Evolutionary conservation across 2,888 invertebrate genomes (phyloP), one percentile per base, ranked within the genome.

Genomic region (Timandra comae): DNA sequence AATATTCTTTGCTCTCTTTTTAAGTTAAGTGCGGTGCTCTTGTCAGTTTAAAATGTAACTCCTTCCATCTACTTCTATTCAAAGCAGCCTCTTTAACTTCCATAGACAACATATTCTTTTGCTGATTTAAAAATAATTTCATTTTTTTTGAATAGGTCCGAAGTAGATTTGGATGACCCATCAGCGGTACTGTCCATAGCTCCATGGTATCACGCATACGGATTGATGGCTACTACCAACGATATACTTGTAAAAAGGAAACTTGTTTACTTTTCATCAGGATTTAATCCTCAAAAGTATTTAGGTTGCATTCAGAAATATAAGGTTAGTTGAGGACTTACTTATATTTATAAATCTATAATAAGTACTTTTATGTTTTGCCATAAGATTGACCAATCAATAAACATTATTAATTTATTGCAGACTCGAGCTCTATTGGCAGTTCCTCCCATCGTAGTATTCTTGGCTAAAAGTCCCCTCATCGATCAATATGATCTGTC

Each of bases 131-230:
- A n/a, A n/a, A n/a, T n/a, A n/a, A n/a, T n/a, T n/a, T n/a, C n/a
- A n/a, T n/a, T n/a, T n/a, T n/a, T n/a, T 22, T 22, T 8, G 3
- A 22, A 9, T 9, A 5, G 3, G 8, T 22, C 22, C 5, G n/a
- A 2, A 22, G 22, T 9, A 9, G 8, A 9, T 9, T n/a, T 22
- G 9, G 8, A 22, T 8, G n/a, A n/a, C n/a, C n/a, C n/a, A n/a
- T 7, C 22, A 8, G 22, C 22, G 5, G 16, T 60, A 11, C 63
- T 93, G 38, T 91, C 90, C 0, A 73, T 95, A 19, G 86, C 93
- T 26, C 95, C 95, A 3, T 93, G 93, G 86, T 95, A 91, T 63
- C 95, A 95, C 68, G 89, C 91, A 0, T 93, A 91, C 53, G 93
- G 93, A 0, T 88, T 92, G 53, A 86, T 91, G 54, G 81, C 88